Conservation (phyloP, 2,113 vertebrate species). For the Ptilorrhoa leucosticta region DNA sequence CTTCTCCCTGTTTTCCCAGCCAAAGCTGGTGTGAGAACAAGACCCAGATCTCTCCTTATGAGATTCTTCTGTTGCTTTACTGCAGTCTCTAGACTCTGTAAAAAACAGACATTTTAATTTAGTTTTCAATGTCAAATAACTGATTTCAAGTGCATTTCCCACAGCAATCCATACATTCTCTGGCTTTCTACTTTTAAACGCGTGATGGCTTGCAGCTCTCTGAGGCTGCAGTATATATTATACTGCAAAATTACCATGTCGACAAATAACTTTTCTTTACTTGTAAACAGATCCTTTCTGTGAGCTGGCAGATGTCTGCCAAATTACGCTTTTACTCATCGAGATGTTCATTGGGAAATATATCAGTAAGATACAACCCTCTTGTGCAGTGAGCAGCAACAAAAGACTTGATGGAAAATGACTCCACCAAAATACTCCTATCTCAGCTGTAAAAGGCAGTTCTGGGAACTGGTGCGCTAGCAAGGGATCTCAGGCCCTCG, state of each 20-base stretch:
- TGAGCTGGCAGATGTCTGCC: constrained; percentile 21
- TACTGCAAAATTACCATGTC: constrained; percentile 39
- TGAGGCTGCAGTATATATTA: not conserved
- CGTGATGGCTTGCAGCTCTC: not conserved
- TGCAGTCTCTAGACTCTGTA: not conserved
- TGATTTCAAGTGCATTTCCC: constrained; percentile 13
- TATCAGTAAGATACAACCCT: not conserved
- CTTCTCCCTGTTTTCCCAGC: not conserved
- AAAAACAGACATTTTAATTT: constrained; percentile 3
- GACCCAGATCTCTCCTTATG: not conserved
- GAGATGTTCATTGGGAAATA: constrained; percentile 6
- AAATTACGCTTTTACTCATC: not conserved
- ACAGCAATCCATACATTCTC: not conserved
- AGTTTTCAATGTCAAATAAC: constrained; percentile 24
- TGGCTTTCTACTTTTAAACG: not conserved
- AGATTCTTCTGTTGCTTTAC: not conserved
- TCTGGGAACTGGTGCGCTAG: not conserved
- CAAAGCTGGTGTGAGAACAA: not conserved
- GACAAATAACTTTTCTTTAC: constrained; percentile 38
- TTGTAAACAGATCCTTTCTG: constrained; percentile 33
- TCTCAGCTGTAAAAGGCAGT: constrained; percentile 3
- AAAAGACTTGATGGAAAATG: constrained; percentile 32
- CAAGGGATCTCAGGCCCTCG: not conserved
- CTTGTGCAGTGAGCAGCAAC: not conserved
- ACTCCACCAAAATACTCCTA: constrained; percentile 28